Base-by-base conservation (phyloP, 2,113 vertebrate species). In the Pipa parva region DNA sequence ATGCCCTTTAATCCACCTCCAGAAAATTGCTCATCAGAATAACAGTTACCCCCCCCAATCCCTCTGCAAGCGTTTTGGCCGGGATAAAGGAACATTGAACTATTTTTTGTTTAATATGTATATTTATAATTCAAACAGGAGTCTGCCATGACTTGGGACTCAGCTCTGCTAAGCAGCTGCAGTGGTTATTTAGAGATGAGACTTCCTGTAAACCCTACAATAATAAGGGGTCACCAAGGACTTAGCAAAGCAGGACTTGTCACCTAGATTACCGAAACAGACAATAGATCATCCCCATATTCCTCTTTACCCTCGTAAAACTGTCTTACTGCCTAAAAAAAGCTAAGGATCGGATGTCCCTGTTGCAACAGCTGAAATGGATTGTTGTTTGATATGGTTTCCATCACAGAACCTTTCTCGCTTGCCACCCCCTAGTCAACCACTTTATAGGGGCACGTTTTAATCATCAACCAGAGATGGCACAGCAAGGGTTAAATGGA, bases 281-380 rank as follows among this genome's bases (percentile, higher is more conserved):
- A 68, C 65, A 68, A 68, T 68, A 58, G 65, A 21, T 50, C 20
- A 22, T 21, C 33, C 45, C 39, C 27, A 59, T 21, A 24, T 25
- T n/a, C 46, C 33, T 39, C 31, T 21, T 59, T 29, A 49, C 58
- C 56, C 31, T 60, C 48, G 31, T 68, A 68, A 68, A 68, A 59
- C 46, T 36, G 55, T 49, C 55, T 57, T 37, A 51, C 22, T 15
- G 20, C 42, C 55, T 49, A 50, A 59, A 51, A 68, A 68, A 46
- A 33, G 18, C 45, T 18, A 20, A 20, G 24, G 33, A 51, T 68
- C 65, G 24, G 20, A 59, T 68, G 46, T 60, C 57, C 12, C 20
- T 36, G 17, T 50, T 37, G 36, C 64, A 6, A 51, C 65, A 59
- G 65, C 65, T 68, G 65, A 51, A 28, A 59, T 33, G 64, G 57